These are phyloP conservation scores for Lithophane leautieri DNA, from an alignment of 2,888 invertebrate species.

Conservation along the genomic window DNA sequence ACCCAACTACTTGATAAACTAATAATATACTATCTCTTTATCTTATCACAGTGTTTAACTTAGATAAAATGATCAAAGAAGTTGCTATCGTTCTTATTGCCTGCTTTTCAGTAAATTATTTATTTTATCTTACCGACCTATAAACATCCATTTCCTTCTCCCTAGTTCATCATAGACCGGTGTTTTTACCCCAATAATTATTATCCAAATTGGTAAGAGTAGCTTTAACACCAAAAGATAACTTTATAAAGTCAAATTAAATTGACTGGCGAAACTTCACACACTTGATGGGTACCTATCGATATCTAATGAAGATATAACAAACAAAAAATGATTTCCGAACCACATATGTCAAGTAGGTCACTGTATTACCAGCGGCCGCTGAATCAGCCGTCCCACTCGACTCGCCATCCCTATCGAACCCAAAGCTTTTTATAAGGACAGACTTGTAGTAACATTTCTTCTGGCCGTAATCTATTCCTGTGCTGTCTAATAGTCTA, in stretches of 20 bases:
- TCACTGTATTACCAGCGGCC: background rate
- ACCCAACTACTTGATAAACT: conserved; percentile 1
- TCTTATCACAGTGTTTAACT: conserved; percentile 30
- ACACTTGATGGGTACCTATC: background rate
- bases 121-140: background rate
- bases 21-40: background rate
- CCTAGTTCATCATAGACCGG: background rate
- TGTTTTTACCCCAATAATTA: background rate
- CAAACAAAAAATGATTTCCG: background rate
- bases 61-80: conserved; percentile 16
- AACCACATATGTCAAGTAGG: background rate
- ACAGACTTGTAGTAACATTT: background rate
- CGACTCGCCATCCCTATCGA: background rate
- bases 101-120: background rate
- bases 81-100: conserved; percentile 1
- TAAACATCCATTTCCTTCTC: background rate
- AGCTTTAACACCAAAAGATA: background rate
- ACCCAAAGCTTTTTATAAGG: background rate
- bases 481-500: background rate
- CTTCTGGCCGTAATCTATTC: too few species aligned
- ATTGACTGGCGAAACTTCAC: background rate
- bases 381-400: background rate
- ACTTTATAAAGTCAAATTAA: background rate
- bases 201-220: background rate
- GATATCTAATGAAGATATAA: background rate